These are phyloP conservation scores for Rhagoletis pomonella DNA, from an alignment of 1,140 invertebrate species.

Conservation along the genomic window DNA sequence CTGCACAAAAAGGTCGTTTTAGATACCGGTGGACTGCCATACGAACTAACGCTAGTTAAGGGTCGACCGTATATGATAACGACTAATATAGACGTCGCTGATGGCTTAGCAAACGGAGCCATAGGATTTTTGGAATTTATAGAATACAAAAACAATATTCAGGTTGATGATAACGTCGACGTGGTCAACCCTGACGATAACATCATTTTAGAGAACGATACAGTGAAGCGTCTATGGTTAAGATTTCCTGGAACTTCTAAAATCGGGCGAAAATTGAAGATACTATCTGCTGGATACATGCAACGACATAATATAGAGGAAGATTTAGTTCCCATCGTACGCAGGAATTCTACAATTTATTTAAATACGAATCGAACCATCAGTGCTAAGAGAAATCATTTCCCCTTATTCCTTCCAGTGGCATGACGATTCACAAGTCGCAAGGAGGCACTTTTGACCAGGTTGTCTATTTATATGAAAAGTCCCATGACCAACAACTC, in stretches of 20 bases:
- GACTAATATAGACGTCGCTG: slow-evolving; percentile 1
- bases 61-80: slow-evolving; percentile 28
- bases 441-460: slow-evolving; percentile 67
- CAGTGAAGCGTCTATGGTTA: background rate
- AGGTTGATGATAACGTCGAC: background rate
- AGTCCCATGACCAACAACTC: background rate
- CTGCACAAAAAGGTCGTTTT: slow-evolving; percentile 2
- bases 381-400: slow-evolving; percentile 62
- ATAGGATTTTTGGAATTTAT: background rate
- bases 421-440: slow-evolving; percentile 75
- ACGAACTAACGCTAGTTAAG: background rate
- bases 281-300: background rate
- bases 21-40: slow-evolving; percentile 19
- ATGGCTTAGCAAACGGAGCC: slow-evolving; percentile 41
- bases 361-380: slow-evolving; percentile 49
- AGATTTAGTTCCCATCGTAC: background rate
- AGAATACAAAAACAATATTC: background rate
- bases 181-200: too few species aligned
- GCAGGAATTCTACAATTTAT: background rate
- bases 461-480: slow-evolving; percentile 53
- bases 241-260: background rate
- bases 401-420: slow-evolving; percentile 75
- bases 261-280: background rate
- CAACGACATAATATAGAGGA: background rate
- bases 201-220: too few species aligned